phyloP scores from a whole-genome alignment of 2,113 vertebrate genomes.

The Periophthalmodon schlosseri region DNA sequence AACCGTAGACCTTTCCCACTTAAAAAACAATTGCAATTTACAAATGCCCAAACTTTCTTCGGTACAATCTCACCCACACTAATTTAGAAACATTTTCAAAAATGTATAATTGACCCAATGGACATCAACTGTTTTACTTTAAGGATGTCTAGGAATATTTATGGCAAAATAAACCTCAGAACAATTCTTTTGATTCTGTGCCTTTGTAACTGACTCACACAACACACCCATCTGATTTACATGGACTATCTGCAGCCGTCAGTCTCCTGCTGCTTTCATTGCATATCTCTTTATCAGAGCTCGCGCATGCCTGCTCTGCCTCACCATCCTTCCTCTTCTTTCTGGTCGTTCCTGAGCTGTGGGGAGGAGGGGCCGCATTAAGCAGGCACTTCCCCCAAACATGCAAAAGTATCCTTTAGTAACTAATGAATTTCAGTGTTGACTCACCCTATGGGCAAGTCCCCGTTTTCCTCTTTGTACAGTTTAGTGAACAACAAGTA shows the following conservation, averaged over 20 bases:
- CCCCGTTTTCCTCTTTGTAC: too few relatives aligned
- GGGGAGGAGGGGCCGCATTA: conserved; percentile 53
- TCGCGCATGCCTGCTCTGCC: conserved; percentile 68
- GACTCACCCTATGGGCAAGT: background rate
- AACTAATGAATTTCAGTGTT: conserved; percentile 31
- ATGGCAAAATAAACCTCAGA: background rate
- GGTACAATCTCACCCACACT: background rate
- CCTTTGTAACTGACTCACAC: conserved; percentile 7
- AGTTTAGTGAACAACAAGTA: too few relatives aligned
- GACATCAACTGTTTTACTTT: background rate
- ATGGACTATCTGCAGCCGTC: conserved; percentile 59
- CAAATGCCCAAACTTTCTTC: background rate
- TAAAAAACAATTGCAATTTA: too few relatives aligned
- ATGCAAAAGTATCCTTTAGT: conserved; percentile 9
- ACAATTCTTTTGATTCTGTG: conserved; percentile 50
- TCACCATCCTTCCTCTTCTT: conserved; percentile 44
- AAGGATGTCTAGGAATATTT: background rate
- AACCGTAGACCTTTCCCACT: too few relatives aligned
- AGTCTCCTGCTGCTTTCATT: conserved; percentile 65
- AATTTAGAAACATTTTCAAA: background rate
- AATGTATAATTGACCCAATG: background rate
- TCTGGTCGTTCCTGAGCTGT: conserved; percentile 39
- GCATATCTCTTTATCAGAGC: conserved; percentile 72
- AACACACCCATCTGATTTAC: conserved; percentile 46
- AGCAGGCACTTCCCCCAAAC: conserved; percentile 27